These are phyloP conservation scores for Dynastes grantii DNA, from an alignment of 2,888 invertebrate species.

Conservation along the genomic window DNA sequence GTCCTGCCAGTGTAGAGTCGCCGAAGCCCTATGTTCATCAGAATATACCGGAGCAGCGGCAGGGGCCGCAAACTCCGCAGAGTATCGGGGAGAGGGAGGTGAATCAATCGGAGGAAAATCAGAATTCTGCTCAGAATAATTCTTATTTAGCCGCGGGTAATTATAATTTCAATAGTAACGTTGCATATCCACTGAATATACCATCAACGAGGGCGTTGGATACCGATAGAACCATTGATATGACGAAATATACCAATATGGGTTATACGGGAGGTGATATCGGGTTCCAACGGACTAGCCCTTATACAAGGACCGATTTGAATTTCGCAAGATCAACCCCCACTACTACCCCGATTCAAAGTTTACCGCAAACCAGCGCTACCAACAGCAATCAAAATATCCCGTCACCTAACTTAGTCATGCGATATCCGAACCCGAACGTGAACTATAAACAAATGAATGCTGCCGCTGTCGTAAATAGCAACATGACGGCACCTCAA, in stretches of 20 bases:
- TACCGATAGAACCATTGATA: slow-evolving; percentile 63
- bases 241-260: slow-evolving; percentile 68
- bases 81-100: slow-evolving; percentile 9
- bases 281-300: slow-evolving; percentile 61
- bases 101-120: slow-evolving; percentile 22
- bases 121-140: slow-evolving; percentile 24
- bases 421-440: slow-evolving; percentile 53
- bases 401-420: slow-evolving; percentile 46
- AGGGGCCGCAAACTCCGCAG: slow-evolving; percentile 36
- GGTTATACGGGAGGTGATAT: slow-evolving; percentile 66
- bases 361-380: slow-evolving; percentile 48
- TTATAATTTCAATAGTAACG: slow-evolving; percentile 59
- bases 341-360: slow-evolving; percentile 46
- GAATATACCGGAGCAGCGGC: slow-evolving; percentile 65
- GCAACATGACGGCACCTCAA: slow-evolving; percentile 22
- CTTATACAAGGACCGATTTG: slow-evolving; percentile 56
- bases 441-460: slow-evolving; percentile 53
- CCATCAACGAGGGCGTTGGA: slow-evolving; percentile 59
- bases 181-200: slow-evolving; percentile 64
- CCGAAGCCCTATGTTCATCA: slow-evolving; percentile 63
- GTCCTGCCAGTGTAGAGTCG: slow-evolving; percentile 51
- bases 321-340: slow-evolving; percentile 54
- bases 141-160: slow-evolving; percentile 53
- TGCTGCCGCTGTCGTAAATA: not conserved
- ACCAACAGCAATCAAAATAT: slow-evolving; percentile 51